Evolutionary conservation across 2,113 vertebrate species (phyloP).

Genomic region (Micromys minutus): DNA sequence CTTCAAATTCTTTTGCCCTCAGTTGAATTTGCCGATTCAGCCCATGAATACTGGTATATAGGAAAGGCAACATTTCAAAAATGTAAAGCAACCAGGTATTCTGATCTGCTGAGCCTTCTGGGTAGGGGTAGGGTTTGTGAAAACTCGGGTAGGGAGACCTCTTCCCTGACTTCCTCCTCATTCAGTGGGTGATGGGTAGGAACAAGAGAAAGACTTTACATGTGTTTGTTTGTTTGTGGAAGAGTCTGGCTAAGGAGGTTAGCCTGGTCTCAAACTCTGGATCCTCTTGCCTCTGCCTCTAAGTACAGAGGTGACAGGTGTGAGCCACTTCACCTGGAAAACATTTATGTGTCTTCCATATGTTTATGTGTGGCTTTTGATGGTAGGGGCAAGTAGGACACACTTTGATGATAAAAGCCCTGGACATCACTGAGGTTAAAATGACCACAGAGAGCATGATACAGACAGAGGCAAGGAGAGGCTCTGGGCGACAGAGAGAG

Average conservation of each 20-base stretch:
- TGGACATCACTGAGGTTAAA: background rate
- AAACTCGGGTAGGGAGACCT: background rate
- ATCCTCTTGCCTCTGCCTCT: background rate
- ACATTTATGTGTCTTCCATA: background rate
- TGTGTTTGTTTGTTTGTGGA: background rate
- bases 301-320: background rate
- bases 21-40: no score
- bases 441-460: background rate
- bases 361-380: background rate
- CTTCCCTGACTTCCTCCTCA: background rate
- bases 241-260: background rate
- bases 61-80: background rate
- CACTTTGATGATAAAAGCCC: background rate
- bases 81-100: background rate
- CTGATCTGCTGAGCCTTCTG: background rate
- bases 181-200: background rate
- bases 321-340: background rate
- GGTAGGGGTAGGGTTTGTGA: background rate
- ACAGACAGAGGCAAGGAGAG: background rate
- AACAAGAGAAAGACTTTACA: background rate
- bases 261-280: background rate
- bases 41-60: background rate
- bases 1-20: background rate
- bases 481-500: background rate
- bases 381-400: background rate